phyloP scores from a whole-genome alignment of 1,140 invertebrate species.

The Tigriopus japonicus region DNA sequence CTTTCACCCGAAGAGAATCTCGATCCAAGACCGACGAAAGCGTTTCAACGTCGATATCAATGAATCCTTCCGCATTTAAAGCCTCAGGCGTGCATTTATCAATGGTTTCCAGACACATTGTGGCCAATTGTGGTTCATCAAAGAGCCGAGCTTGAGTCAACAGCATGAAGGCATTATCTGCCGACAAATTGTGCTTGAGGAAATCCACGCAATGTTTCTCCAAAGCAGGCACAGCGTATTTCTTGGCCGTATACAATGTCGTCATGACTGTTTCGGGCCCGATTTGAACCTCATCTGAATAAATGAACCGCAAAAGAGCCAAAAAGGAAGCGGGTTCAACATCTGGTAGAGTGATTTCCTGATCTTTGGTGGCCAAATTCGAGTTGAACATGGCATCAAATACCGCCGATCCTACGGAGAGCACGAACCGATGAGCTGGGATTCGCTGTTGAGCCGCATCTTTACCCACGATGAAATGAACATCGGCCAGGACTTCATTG shows the following conservation, averaged over 20 bases:
- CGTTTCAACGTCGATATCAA: constrained; percentile 65
- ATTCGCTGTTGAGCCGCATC: constrained; percentile 46
- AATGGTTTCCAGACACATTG: constrained; percentile 61
- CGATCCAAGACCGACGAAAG: constrained; percentile 56
- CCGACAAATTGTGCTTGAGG: constrained; percentile 51
- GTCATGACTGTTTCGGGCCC: constrained; percentile 72
- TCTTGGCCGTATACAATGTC: constrained; percentile 65
- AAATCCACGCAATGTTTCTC: constrained; percentile 70
- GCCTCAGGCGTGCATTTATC: constrained; percentile 67
- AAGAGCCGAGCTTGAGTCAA: constrained; percentile 57
- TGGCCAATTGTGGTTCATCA: constrained; percentile 55
- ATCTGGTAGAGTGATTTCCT: constrained; percentile 59
- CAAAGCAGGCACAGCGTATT: constrained; percentile 61
- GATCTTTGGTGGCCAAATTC: constrained; percentile 26
- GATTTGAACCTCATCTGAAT: constrained; percentile 60
- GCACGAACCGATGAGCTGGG: constrained; percentile 62
- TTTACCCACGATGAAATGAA: constrained; percentile 43
- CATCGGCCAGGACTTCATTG: constrained; percentile 57
- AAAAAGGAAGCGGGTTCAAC: constrained; percentile 58
- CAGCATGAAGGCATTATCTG: constrained; percentile 68
- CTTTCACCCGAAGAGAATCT: constrained; percentile 58
- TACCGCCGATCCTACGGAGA: constrained; percentile 59
- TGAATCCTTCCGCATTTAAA: constrained; percentile 61
- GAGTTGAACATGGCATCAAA: constrained; percentile 73
- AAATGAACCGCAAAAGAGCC: constrained; percentile 40